Percentiles rank a stretch among this genome's conserved stretches.
Evolutionary conservation across 92 coral and sea anemone genomes (phyloP).

Genomic region (Zoanthus solanderi): DNA sequence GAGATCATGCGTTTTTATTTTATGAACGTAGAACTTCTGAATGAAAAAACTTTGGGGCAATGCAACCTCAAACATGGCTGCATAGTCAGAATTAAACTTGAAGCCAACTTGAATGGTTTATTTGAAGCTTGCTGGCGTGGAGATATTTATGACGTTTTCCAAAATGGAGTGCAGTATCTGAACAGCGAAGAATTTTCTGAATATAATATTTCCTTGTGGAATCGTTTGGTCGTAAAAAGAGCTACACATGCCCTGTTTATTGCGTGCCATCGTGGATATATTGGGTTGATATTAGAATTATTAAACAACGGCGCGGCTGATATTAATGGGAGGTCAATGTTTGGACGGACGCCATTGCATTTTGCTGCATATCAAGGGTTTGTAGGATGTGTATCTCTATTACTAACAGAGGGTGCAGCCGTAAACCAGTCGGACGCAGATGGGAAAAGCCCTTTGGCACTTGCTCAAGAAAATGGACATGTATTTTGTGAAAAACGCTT

Average conservation of each 20-base stretch:
- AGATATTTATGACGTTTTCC: conserved; percentile 89
- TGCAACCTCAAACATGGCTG: conserved; percentile 87
- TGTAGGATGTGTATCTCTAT: conserved; percentile 94
- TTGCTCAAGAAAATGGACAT: conserved; percentile 90
- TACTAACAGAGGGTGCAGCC: conserved; percentile 90
- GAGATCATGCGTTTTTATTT: conserved; percentile 83
- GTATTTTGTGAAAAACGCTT: conserved; percentile 89
- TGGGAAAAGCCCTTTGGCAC: conserved; percentile 80
- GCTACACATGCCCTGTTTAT: conserved; percentile 93
- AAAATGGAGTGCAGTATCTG: conserved; percentile 91
- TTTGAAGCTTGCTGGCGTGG: conserved; percentile 97
- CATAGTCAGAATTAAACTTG: conserved; percentile 81
- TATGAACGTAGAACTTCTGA: conserved; percentile 84
- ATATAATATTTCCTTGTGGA: conserved; percentile 86
- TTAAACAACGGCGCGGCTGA: conserved; percentile 92
- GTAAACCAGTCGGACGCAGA: conserved; percentile 74
- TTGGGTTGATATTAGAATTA: conserved; percentile 88
- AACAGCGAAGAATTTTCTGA: conserved; percentile 68
- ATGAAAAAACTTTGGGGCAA: conserved; percentile 65
- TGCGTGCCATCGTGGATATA: conserved; percentile 92
- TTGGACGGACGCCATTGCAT: conserved; percentile 91
- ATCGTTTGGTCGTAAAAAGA: conserved; percentile 85
- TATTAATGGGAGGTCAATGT: conserved; percentile 84
- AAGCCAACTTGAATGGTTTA: conserved; percentile 77
- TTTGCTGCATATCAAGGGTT: conserved; percentile 96